Conservation (phyloP, 2,113 vertebrate species). For the Sapajus apella region DNA sequence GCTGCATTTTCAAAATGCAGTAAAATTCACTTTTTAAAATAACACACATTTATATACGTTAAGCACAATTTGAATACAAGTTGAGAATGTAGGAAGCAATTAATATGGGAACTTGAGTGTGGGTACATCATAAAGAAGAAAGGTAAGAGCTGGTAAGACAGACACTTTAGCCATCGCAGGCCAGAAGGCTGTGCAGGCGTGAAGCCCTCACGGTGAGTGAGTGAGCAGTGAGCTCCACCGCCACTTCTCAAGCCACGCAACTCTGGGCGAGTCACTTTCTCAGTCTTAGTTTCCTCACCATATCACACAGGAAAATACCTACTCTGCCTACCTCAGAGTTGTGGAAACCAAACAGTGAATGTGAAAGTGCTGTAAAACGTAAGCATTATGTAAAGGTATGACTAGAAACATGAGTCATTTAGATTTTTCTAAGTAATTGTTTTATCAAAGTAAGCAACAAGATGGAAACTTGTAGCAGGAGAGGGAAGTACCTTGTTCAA, state of each 20-base stretch:
- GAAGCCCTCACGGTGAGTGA: neutral
- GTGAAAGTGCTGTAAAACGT: neutral
- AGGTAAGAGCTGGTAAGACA: neutral
- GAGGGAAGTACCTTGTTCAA: neutral
- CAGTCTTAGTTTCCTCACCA: neutral
- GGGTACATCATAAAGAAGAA: neutral
- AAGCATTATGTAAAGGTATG: neutral
- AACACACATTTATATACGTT: neutral
- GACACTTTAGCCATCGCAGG: neutral
- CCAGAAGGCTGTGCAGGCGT: neutral
- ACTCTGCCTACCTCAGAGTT: neutral
- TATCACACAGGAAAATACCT: neutral
- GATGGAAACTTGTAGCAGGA: slow-evolving; percentile 18
- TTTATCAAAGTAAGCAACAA: neutral
- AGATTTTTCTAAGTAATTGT: neutral
- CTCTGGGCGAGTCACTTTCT: neutral
- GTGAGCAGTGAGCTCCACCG: too few relatives aligned
- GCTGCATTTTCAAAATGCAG: neutral
- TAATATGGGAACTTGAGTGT: neutral
- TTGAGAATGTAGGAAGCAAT: neutral
- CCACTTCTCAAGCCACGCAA: neutral
- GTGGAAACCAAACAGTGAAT: neutral
- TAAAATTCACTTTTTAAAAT: neutral
- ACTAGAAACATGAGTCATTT: slow-evolving; percentile 8
- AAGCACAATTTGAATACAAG: neutral